Conservation (phyloP, 2,797 vertebrate genomes). For the Valencia hispanica region DNA sequence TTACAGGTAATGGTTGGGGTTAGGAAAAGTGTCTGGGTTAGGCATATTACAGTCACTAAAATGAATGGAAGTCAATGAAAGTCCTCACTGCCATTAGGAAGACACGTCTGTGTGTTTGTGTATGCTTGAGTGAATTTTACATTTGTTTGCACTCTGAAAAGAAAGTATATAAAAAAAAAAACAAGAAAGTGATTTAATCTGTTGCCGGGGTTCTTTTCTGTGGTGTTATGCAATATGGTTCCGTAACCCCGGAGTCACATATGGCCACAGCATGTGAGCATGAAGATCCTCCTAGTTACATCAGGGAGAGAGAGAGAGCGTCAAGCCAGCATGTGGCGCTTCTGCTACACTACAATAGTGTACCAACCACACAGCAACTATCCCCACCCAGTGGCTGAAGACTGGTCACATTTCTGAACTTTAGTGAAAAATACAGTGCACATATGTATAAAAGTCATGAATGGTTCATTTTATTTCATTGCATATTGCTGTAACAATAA, state of each 20-base stretch:
- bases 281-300: background rate
- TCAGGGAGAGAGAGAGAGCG: background rate
- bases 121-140: background rate
- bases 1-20: too few relatives aligned
- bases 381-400: conserved; percentile 4
- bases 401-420: background rate
- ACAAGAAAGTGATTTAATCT: conserved; percentile 3
- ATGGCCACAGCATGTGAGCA: background rate
- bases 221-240: background rate
- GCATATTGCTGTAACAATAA: background rate
- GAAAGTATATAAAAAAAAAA: background rate
- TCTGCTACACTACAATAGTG: background rate
- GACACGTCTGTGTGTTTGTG: too few relatives aligned
- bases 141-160: background rate
- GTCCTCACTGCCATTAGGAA: too few relatives aligned
- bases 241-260: background rate
- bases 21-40: too few relatives aligned
- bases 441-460: background rate
- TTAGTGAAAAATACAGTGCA: background rate
- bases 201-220: background rate
- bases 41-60: too few relatives aligned
- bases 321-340: background rate
- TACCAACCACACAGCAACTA: background rate
- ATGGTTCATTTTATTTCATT: background rate
- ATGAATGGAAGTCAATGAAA: background rate